These are phyloP conservation scores for Fragum sueziense DNA, from an alignment of 2,888 invertebrate genomes.

Conservation along the genomic window DNA sequence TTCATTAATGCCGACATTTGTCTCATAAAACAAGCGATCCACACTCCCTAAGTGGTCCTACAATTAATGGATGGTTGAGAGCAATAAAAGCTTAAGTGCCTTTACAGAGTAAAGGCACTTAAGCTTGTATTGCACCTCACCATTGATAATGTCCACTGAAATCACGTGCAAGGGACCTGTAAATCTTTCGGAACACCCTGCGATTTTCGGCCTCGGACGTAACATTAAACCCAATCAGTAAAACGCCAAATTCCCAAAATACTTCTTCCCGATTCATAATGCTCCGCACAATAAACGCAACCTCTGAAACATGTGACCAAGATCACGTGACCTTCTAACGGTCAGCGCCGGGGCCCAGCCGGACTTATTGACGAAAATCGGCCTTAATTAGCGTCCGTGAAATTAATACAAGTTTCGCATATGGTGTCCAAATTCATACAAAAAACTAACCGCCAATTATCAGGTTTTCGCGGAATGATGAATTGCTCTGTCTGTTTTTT, in stretches of 20 bases:
- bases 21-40: slow-evolving; percentile 60
- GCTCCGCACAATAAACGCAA: slow-evolving; percentile 20
- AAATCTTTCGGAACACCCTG: slow-evolving; percentile 48
- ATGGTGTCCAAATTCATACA: slow-evolving; percentile 40
- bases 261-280: slow-evolving; percentile 24
- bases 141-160: slow-evolving; percentile 62
- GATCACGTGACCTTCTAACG: slow-evolving; percentile 32
- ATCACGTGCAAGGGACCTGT: slow-evolving; percentile 58
- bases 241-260: slow-evolving; percentile 57
- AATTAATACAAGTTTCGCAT: slow-evolving; percentile 36
- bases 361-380: slow-evolving; percentile 14
- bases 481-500: slow-evolving; percentile 19
- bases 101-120: too few species aligned
- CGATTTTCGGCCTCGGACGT: slow-evolving; percentile 47
- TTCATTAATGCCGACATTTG: slow-evolving; percentile 57
- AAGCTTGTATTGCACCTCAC: too few species aligned
- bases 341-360: slow-evolving; percentile 6
- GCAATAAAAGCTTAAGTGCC: too few species aligned
- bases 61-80: too few species aligned
- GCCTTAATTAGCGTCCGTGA: slow-evolving; percentile 31
- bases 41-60: slow-evolving; percentile 57
- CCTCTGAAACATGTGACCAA: slow-evolving; percentile 2
- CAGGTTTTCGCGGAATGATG: slow-evolving; percentile 15
- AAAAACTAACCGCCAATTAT: slow-evolving; percentile 40
- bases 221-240: slow-evolving; percentile 57